Percentiles rank a stretch among this genome's conserved stretches.
Conservation (phyloP, 2,888 invertebrate species). For the Drosophila ezoana region DNA sequence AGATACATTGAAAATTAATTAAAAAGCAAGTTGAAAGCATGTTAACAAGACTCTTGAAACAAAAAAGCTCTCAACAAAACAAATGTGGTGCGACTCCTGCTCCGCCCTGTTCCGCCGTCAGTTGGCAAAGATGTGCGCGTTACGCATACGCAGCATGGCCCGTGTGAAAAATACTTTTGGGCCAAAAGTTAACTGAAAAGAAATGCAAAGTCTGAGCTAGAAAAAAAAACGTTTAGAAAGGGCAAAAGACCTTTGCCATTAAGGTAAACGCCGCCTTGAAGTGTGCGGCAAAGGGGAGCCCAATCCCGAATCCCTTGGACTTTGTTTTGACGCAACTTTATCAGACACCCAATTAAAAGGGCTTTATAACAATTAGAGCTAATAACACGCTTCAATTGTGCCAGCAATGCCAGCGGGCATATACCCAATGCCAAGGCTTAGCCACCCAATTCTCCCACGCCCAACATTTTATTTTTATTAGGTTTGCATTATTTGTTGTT, state of each 20-base stretch:
- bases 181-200: constrained; percentile 53
- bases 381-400: constrained; percentile 79
- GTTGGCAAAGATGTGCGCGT: constrained; percentile 36
- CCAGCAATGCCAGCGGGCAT: constrained; percentile 58
- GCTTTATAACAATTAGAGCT: constrained; percentile 78
- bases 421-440: not conserved
- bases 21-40: constrained; percentile 67
- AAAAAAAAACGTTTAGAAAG: constrained; percentile 27
- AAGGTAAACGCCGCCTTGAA: constrained; percentile 57
- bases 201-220: constrained; percentile 50
- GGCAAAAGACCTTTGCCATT: constrained; percentile 65
- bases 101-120: not conserved
- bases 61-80: constrained; percentile 49
- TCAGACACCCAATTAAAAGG: constrained; percentile 78
- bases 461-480: constrained; percentile 66
- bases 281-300: not conserved
- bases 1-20: constrained; percentile 74
- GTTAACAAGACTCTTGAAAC: constrained; percentile 72
- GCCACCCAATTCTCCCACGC: constrained; percentile 7
- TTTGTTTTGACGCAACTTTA: constrained; percentile 69
- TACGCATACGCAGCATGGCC: constrained; percentile 67
- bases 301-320: constrained; percentile 36
- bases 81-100: constrained; percentile 34
- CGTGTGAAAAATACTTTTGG: constrained; percentile 69
- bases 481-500: constrained; percentile 15